These are phyloP conservation scores for Platyrinchus mystaceus DNA, from an alignment of 2,797 vertebrate genomes.

Conservation along the genomic window DNA sequence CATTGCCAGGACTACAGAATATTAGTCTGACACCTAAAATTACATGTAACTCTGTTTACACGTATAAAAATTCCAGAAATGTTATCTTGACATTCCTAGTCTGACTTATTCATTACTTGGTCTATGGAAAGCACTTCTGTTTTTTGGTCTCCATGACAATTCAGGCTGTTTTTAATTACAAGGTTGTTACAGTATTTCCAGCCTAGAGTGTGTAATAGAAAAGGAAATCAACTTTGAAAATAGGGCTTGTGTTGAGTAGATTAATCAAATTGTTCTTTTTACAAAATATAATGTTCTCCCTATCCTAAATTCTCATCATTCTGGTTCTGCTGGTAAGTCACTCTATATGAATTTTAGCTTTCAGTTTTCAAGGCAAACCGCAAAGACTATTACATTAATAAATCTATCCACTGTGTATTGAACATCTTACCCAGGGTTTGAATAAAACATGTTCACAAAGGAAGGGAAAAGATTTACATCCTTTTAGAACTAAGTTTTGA, in stretches of 20 bases:
- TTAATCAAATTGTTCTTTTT: not conserved
- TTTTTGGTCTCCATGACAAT: not conserved
- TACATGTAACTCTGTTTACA: not conserved
- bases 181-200: not conserved
- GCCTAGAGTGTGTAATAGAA: not conserved
- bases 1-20: not conserved
- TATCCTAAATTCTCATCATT: not conserved
- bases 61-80: not conserved
- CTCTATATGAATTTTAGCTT: not conserved
- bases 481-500: not conserved
- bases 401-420: not conserved
- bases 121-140: not conserved
- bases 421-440: not conserved
- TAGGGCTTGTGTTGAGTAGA: not conserved
- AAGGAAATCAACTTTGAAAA: not conserved
- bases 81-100: not conserved
- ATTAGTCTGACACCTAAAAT: not conserved
- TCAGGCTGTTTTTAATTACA: constrained; percentile 5
- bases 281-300: not conserved
- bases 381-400: not conserved
- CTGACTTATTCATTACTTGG: not conserved
- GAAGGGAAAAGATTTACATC: not conserved
- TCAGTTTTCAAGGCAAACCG: not conserved
- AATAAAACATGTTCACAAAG: not conserved
- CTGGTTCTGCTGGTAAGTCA: not conserved